Conservation (phyloP, 92 coral and sea anemone genomes). For the Porites divaricata region DNA sequence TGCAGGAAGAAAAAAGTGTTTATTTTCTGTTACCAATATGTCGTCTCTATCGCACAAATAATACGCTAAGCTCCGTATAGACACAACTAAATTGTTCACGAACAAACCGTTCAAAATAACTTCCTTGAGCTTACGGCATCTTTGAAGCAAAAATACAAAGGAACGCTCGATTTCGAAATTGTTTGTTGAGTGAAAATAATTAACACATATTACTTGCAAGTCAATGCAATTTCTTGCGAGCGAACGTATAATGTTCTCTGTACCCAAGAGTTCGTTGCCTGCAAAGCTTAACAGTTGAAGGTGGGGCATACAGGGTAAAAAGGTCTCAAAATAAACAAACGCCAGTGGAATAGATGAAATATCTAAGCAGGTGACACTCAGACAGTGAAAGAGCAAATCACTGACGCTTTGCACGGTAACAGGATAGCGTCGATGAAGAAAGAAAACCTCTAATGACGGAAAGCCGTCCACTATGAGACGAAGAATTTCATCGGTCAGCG, state of each 20-base stretch:
- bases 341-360: conserved; percentile 80
- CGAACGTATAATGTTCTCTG: conserved; percentile 60
- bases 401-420: conserved; percentile 72
- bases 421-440: conserved; percentile 77
- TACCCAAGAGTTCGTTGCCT: conserved; percentile 73
- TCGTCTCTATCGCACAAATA: conserved; percentile 31
- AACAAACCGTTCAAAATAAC: conserved; percentile 73
- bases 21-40: conserved; percentile 48
- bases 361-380: conserved; percentile 68
- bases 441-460: conserved; percentile 60
- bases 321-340: conserved; percentile 65
- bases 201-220: conserved; percentile 54
- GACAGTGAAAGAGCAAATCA: conserved; percentile 63
- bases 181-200: conserved; percentile 71
- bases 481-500: conserved; percentile 75
- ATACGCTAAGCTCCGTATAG: conserved; percentile 33
- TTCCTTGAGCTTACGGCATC: conserved; percentile 53
- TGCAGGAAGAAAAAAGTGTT: conserved; percentile 52
- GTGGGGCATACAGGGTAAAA: conserved; percentile 67
- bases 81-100: conserved; percentile 60
- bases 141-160: conserved; percentile 53
- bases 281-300: conserved; percentile 65
- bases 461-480: conserved; percentile 53
- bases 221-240: conserved; percentile 47
- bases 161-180: conserved; percentile 65